These are phyloP conservation scores for Ptychochromis oligacanthus DNA, from an alignment of 2,113 vertebrate genomes.

Conservation along the genomic window DNA sequence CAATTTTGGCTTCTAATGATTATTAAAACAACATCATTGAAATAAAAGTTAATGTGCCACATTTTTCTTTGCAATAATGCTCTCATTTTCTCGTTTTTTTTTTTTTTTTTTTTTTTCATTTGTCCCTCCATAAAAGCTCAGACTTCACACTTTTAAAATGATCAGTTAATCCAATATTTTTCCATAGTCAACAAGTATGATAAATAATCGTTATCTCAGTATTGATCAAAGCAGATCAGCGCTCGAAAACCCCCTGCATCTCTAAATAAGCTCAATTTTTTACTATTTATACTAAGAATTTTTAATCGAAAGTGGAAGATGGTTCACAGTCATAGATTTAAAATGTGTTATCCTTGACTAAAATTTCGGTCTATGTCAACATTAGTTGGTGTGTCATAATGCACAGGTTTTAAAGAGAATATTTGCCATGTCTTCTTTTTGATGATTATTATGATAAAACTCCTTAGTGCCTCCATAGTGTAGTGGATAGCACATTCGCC, in stretches of 20 bases:
- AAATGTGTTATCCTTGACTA: background rate
- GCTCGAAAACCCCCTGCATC: too few relatives aligned
- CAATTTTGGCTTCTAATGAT: background rate
- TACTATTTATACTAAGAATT: too few relatives aligned
- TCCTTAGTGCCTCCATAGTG: too few relatives aligned
- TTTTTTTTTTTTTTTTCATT: background rate
- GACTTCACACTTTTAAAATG: background rate
- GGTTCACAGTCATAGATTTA: background rate
- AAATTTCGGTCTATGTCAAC: background rate
- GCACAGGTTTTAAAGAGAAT: too few relatives aligned
- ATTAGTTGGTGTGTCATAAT: too few relatives aligned
- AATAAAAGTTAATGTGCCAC: background rate
- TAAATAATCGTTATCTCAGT: background rate
- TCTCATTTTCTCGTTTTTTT: too few relatives aligned
- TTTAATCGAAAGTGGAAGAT: too few relatives aligned
- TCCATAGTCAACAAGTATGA: fast-evolving
- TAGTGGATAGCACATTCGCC: too few relatives aligned
- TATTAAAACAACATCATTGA: background rate
- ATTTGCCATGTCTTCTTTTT: background rate
- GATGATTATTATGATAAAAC: background rate
- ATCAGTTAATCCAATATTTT: background rate
- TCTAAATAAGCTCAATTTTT: too few relatives aligned
- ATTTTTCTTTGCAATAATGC: background rate
- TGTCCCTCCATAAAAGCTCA: background rate
- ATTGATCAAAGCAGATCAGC: too few relatives aligned